Evolutionary conservation across 37 sponge, comb jelly and placozoan species (phyloP), one percentile per base, ranked within the genome.

Genomic region (Chondrosia reniformis): DNA sequence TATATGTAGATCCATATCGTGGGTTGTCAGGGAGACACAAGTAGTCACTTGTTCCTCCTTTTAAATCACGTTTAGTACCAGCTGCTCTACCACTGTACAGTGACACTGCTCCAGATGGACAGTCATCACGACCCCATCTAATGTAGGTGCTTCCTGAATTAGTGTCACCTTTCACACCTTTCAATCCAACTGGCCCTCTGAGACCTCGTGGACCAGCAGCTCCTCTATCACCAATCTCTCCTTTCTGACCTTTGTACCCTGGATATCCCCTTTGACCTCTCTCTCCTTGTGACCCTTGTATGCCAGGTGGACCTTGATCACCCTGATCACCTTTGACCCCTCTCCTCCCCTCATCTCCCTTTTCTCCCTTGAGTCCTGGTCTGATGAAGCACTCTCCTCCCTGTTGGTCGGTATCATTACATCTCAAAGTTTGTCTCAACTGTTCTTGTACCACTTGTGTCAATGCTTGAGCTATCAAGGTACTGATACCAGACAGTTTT

Each of bases 31-130:
- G 88, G 52, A 88, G 45, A 61, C 88, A 88, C 8, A 65, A 65
- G 19, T 74, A 74, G 79, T 88, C 77, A 0, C 74, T 69, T 34
- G 76, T 79, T 19, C 87, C 83, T 56, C 84, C 89, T 33, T 69
- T 37, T 39, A 41, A 21, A 7, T 69, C 42, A n/a, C 24, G 21
- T n/a, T 34, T 31, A 38, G 37, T 69, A 21, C 72, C 72, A 39
- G 37, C 36, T n/a, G 72, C 72, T 34, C n/a, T 34, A 21, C 72
- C 72, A 17, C 41, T 39, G 41, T 69, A 69, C 9, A 69, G 25
- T 10, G 42, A 24, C 41, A n/a, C n/a, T 36, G 37, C 72, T 40
- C 72, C 42, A 38, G 39, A 6, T 25, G 43, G 25, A 39, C 72
- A 69, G 41, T 39, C 72, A 39, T 41, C 42, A 41, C 72, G 15